Evolutionary conservation across 2,888 invertebrate species (phyloP), one percentile per base, ranked within the genome.

Genomic region (Acrobasis consociella): DNA sequence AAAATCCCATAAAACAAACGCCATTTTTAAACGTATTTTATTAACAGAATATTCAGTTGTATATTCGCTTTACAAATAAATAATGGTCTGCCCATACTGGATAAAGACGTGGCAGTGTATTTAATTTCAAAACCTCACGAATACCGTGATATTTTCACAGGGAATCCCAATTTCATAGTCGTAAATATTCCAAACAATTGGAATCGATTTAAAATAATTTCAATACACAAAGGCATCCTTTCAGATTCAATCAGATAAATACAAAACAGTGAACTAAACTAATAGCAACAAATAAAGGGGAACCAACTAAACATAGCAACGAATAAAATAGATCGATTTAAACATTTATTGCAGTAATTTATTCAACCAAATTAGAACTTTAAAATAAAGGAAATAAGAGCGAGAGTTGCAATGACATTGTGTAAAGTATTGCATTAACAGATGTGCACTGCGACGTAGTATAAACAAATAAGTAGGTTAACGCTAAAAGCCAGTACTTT

Each of bases 341-440:
- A 56, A 42, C 56, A 56, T 56, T 56, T 56, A 42, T 42, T 56
- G 9, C 50, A 15, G 15, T 59, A 16, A 59, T 50, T 59, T 31
- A 9, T 13, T 11, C 52, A 42, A 51, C 10, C 51, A 11, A 60
- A 42, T 51, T 60, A 42, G 52, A 51, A 60, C 42, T 51, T 42
- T 60, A 51, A 13, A 9, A 5, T 42, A 0, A 7, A 37, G 1
- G 22, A 9, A 42, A 38, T 42, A 56, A 42, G 17, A n/a, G 22
- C 42, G 56, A 56, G 13, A 42, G 17, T 42, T n/a, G 56, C 42
- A 56, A 22, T 22, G 16, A 17, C 1, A 22, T 39, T n/a, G 39
- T 16, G 49, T 60, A 62, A 61, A 62, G 53, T 55, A 55, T 62
- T 62, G 53, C 31, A 55, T 55, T 62, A 62, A 62, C 62, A 62